Evolutionary conservation across 1,140 invertebrate species (phyloP).

Genomic region (Callitettix versicolor): DNA sequence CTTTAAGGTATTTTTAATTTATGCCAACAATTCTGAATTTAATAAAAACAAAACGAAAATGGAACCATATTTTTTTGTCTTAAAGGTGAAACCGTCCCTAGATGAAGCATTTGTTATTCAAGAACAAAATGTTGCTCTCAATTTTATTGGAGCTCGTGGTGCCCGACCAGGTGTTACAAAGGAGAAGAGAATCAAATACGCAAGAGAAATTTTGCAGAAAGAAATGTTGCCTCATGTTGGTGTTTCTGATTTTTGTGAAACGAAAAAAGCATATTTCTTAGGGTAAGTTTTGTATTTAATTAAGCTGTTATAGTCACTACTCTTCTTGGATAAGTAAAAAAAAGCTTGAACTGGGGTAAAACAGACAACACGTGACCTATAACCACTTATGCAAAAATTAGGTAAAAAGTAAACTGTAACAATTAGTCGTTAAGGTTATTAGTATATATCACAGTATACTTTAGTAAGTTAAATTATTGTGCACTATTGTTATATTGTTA

Average conservation of each 20-base stretch:
- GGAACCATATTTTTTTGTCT: slow-evolving; percentile 9
- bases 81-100: slow-evolving; percentile 77
- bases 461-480: too few relatives aligned
- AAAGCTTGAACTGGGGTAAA: background rate
- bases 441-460: too few relatives aligned
- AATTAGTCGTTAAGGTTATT: too few relatives aligned
- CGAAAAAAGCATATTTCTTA: slow-evolving; percentile 96
- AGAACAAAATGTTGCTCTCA: slow-evolving; percentile 95
- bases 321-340: slow-evolving; percentile 6
- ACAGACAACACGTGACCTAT: too few relatives aligned
- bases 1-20: too few relatives aligned
- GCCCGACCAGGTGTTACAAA: slow-evolving; percentile 94
- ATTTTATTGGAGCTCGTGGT: slow-evolving; percentile 94
- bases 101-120: slow-evolving; percentile 99
- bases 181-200: slow-evolving; percentile 98
- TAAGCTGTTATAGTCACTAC: background rate
- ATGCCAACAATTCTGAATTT: background rate
- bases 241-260: slow-evolving; percentile 97
- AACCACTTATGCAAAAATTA: too few relatives aligned
- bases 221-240: slow-evolving; percentile 99
- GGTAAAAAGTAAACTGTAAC: too few relatives aligned
- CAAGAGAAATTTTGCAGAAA: slow-evolving; percentile 96
- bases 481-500: too few relatives aligned
- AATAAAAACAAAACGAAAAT: too few relatives aligned
- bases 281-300: slow-evolving; percentile 42